Evolutionary conservation across 1,140 invertebrate species (phyloP).

Genomic region (Propsilocerus akamusi): DNA sequence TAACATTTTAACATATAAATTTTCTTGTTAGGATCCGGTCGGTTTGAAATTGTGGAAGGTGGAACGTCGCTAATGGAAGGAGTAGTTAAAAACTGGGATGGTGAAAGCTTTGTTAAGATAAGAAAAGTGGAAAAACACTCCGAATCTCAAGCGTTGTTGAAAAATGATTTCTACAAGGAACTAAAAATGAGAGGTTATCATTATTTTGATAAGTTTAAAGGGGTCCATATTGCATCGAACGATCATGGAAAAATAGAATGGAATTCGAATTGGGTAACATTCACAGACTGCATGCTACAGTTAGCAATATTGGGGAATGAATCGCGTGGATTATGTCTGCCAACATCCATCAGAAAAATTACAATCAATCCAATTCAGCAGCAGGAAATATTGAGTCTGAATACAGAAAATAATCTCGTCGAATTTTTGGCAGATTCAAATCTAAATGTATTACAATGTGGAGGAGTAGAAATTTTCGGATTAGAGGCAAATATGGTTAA

Average conservation of each 20-base stretch:
- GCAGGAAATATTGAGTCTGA: conserved; percentile 25
- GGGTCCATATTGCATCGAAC: conserved; percentile 28
- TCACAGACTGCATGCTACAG: conserved; percentile 89
- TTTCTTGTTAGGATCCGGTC: no score
- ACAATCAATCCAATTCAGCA: conserved; percentile 57
- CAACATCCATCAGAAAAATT: conserved; percentile 64
- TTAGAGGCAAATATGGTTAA: conserved; percentile 63
- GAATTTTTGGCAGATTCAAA: conserved; percentile 16
- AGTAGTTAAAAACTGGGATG: conserved; percentile 32
- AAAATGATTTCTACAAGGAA: conserved; percentile 82
- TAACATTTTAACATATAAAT: no score
- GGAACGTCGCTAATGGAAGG: conserved; percentile 59
- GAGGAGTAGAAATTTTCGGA: conserved; percentile 68
- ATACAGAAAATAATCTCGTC: conserved; percentile 20
- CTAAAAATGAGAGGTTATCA: conserved; percentile 78
- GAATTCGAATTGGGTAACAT: no score
- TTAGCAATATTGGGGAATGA: conserved; percentile 58
- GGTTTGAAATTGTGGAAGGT: conserved; percentile 61
- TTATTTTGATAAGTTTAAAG: conserved; percentile 32
- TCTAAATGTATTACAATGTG: conserved; percentile 33
- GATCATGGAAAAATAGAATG: conserved; percentile 66
- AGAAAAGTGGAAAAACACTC: conserved; percentile 23
- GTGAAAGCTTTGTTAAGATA: no score
- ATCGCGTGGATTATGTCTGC: conserved; percentile 56
- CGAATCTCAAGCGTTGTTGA: conserved; percentile 28